Evolutionary conservation across 2,113 vertebrate genomes (phyloP), one percentile per base, ranked within the genome.

Genomic region (Promerops cafer): DNA sequence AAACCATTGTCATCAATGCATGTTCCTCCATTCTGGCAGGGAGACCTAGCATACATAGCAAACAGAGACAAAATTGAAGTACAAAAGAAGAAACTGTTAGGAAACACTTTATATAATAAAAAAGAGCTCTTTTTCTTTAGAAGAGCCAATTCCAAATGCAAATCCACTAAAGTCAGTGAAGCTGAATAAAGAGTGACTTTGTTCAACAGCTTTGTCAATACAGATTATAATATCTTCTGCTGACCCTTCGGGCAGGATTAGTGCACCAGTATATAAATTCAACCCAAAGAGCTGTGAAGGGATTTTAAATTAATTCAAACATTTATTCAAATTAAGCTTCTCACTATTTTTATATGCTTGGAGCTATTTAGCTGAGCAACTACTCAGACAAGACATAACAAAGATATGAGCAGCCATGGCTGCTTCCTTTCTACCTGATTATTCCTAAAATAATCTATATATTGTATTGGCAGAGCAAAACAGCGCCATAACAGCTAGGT

Each of bases 1-100:
- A 94, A 97, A 22, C 98, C 98, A 11, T 97, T 97, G 2, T 97
- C 93, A 23, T 99, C 98, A 44, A 97, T 37, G 11, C 99, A 99
- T 2, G 98, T 98, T 79, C 99, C 99, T 79, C 99, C 98, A 11
- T 99, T 99, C 97, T 99, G 98, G 95, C 99, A 99, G 56, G 98
- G 98, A 94, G 98, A 99, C 11, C 99, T 99, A 94, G 21, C 88
- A 81, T 1, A 87, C 84, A 57, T 27, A 83, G 79, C 27, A 90
- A 66, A 60, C 30, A 76, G 2, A 74, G 31, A 77, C 5, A 74
- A 59, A 63, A 59, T 1, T 59, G 22, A 94, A 63, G 14, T 31
- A 8, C 6, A 80, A 16, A 5, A 10, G 40, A 90, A 92, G 40
- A 70, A 86, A 39, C 16, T 61, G 52, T 44, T 44, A 71, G 35